phyloP scores from a whole-genome alignment of 1,140 invertebrate species.

The Rhagoletis pomonella region DNA sequence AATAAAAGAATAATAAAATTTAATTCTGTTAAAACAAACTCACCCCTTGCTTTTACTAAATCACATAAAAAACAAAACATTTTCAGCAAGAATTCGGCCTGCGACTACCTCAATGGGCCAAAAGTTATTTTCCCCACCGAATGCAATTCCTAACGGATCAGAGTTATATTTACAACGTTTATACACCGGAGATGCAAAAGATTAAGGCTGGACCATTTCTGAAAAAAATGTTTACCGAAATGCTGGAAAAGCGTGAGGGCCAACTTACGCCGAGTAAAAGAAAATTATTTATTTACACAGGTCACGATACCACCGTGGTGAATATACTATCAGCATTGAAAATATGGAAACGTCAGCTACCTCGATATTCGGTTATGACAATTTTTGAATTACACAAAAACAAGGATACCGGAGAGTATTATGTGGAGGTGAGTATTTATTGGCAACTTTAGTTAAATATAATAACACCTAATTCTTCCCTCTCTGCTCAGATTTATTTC shows the following conservation, averaged over 20 bases:
- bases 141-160: slow-evolving; percentile 77
- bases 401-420: slow-evolving; percentile 73
- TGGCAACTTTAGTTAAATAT: slow-evolving; percentile 43
- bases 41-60: too few relatives aligned
- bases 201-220: slow-evolving; percentile 79
- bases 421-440: slow-evolving; percentile 76
- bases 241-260: slow-evolving; percentile 76
- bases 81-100: slow-evolving; percentile 77
- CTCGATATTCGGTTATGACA: slow-evolving; percentile 82
- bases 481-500: slow-evolving; percentile 76
- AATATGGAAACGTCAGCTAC: slow-evolving; percentile 83
- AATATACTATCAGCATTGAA: slow-evolving; percentile 81
- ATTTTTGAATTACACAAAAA: slow-evolving; percentile 84
- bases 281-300: slow-evolving; percentile 82
- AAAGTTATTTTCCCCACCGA: slow-evolving; percentile 79
- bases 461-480: neutral
- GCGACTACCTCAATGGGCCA: slow-evolving; percentile 79
- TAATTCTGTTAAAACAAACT: too few relatives aligned
- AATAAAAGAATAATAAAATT: too few relatives aligned
- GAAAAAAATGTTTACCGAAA: slow-evolving; percentile 80
- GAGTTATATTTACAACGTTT: slow-evolving; percentile 79
- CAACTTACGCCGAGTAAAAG: slow-evolving; percentile 75
- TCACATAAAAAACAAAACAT: too few relatives aligned
- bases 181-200: slow-evolving; percentile 78
- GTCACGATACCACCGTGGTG: slow-evolving; percentile 85